A percentile compares a stretch with the other conserved stretches of the same genome.
phyloP scores from a whole-genome alignment of 92 coral and sea anemone species.

The Zoanthus sociatus region DNA sequence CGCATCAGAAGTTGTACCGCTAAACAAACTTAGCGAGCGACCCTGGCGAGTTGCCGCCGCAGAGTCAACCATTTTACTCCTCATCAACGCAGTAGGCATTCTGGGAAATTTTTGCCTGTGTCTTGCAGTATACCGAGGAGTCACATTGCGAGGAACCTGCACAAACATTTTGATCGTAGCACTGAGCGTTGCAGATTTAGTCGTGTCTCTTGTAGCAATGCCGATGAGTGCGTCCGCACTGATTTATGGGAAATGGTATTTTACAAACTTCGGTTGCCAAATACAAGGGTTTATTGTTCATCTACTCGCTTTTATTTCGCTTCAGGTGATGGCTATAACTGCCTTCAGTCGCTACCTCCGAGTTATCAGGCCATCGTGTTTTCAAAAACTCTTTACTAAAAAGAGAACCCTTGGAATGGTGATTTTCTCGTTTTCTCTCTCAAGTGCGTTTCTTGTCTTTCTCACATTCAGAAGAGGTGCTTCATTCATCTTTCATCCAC shows the following conservation, averaged over 20 bases:
- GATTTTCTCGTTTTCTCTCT: constrained; percentile 51
- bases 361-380: constrained; percentile 66
- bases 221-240: constrained; percentile 74
- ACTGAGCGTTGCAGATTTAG: constrained; percentile 67
- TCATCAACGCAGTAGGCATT: constrained; percentile 66
- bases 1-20: background rate
- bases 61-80: constrained; percentile 64
- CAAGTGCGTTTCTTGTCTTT: constrained; percentile 50
- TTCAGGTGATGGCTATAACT: constrained; percentile 84
- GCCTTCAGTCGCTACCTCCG: constrained; percentile 80
- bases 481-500: constrained; percentile 69
- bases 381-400: constrained; percentile 67
- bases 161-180: constrained; percentile 76
- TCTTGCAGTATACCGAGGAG: constrained; percentile 65
- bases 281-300: constrained; percentile 78
- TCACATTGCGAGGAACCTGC: constrained; percentile 63
- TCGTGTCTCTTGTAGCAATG: constrained; percentile 76
- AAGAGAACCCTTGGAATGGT: constrained; percentile 69
- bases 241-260: constrained; percentile 69
- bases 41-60: constrained; percentile 33
- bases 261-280: constrained; percentile 58
- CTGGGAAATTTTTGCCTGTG: constrained; percentile 71
- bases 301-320: constrained; percentile 79
- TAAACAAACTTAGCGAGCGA: constrained; percentile 36
- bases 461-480: constrained; percentile 57